These are phyloP conservation scores for Trissolcus brochymenae DNA, from an alignment of 2,888 invertebrate species.

Conservation along the genomic window DNA sequence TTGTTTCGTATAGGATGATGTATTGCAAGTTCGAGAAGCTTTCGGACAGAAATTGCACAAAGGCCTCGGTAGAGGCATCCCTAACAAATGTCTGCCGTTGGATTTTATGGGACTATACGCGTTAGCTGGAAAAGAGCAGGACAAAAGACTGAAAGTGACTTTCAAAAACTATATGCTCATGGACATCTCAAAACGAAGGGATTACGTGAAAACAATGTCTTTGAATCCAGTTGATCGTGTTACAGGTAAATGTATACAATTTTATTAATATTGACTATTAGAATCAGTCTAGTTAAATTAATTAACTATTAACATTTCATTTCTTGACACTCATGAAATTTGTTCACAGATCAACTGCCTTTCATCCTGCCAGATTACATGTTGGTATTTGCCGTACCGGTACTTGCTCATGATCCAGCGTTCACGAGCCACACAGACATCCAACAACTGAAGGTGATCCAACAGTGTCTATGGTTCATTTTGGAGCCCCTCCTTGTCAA, in stretches of 20 bases:
- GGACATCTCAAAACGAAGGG: slow-evolving; percentile 91
- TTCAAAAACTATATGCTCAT: slow-evolving; percentile 90
- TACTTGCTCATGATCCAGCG: slow-evolving; percentile 94
- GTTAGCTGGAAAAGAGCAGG: slow-evolving; percentile 91
- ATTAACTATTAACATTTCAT: too few species aligned
- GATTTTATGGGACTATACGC: slow-evolving; percentile 98
- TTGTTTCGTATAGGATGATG: slow-evolving; percentile 80
- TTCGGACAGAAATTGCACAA: slow-evolving; percentile 96
- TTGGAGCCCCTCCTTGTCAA: slow-evolving; percentile 95
- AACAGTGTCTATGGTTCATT: slow-evolving; percentile 94
- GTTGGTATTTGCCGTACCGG: slow-evolving; percentile 96
- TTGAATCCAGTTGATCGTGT: slow-evolving; percentile 80
- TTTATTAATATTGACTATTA: too few species aligned
- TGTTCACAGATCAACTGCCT: slow-evolving; percentile 82
- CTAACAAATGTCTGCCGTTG: slow-evolving; percentile 92
- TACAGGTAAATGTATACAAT: slow-evolving; percentile 68
- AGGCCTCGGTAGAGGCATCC: slow-evolving; percentile 88
- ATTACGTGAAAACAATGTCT: slow-evolving; percentile 91
- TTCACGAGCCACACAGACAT: slow-evolving; percentile 87
- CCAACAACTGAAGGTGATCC: slow-evolving; percentile 86
- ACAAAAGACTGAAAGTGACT: slow-evolving; percentile 83
- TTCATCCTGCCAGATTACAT: slow-evolving; percentile 97
- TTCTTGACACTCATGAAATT: too few species aligned
- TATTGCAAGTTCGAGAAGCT: slow-evolving; percentile 90
- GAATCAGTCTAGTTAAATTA: too few species aligned